Conservation (phyloP, 2,888 invertebrate species). For the Drosophila kuntzei region DNA sequence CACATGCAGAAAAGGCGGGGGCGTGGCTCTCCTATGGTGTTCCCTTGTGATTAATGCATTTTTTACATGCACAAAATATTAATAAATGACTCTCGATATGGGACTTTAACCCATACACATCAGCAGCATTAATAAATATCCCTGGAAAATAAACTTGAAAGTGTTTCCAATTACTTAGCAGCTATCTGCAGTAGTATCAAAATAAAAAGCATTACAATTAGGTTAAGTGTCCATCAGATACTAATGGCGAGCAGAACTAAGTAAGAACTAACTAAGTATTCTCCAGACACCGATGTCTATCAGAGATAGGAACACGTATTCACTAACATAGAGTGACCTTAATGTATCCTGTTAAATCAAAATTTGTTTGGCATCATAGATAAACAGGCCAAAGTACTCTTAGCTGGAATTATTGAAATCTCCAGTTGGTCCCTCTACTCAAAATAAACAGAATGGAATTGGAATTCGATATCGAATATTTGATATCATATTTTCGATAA, state of each 20-base stretch:
- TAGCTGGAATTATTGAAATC: neutral
- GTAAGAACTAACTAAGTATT: conserved; percentile 9
- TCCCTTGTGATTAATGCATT: neutral
- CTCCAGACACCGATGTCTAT: neutral
- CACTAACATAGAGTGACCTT: neutral
- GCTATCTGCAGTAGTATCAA: neutral
- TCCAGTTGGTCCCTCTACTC: neutral
- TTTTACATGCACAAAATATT: neutral
- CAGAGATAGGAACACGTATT: neutral
- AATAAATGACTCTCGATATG: no score
- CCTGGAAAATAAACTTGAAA: neutral
- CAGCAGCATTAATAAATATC: neutral
- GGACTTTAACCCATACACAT: no score
- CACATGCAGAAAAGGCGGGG: neutral
- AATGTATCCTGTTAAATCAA: neutral
- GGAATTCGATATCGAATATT: conserved; percentile 1
- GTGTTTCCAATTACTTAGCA: neutral
- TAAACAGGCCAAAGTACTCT: neutral
- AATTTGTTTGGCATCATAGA: neutral
- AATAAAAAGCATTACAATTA: neutral
- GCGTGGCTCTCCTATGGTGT: conserved; percentile 7
- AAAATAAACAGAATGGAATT: no score
- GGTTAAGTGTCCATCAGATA: neutral
- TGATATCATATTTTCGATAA: neutral
- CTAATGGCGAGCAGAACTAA: neutral